Conservation (phyloP, 1,140 invertebrate species). For the Ridgeia piscesae region DNA sequence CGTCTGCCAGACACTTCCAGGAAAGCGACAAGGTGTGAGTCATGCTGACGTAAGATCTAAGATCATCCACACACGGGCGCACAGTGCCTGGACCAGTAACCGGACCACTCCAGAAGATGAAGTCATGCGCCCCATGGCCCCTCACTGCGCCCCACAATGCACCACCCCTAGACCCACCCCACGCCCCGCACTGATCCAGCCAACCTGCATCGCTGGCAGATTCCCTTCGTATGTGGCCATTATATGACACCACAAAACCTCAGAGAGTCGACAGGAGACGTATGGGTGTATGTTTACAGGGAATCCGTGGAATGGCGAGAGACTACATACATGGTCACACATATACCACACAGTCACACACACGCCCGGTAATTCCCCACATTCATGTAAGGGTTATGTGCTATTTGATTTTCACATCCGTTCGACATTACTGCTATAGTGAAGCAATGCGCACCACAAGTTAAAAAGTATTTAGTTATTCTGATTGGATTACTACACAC, state of each 20-base stretch:
- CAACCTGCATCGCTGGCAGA: neutral
- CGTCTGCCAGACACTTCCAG: neutral
- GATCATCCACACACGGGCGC: neutral
- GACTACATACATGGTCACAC: neutral
- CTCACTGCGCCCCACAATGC: too few relatives aligned
- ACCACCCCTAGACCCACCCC: too few relatives aligned
- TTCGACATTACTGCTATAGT: too few relatives aligned
- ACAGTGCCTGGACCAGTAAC: neutral
- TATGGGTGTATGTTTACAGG: neutral
- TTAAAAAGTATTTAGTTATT: too few relatives aligned
- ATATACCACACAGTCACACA: too few relatives aligned
- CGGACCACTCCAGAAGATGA: neutral
- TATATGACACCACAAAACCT: neutral
- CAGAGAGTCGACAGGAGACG: neutral
- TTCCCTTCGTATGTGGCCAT: neutral
- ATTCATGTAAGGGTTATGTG: too few relatives aligned
- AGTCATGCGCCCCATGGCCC: neutral
- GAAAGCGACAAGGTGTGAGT: neutral
- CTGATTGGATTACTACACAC: too few relatives aligned
- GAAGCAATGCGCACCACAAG: too few relatives aligned
- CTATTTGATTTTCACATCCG: too few relatives aligned
- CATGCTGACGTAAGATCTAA: neutral
- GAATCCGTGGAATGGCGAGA: neutral
- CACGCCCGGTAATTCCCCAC: too few relatives aligned
- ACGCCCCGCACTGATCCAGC: neutral